Percentiles rank a stretch among this genome's conserved stretches.
Evolutionary conservation across 1,140 invertebrate genomes (phyloP).

Genomic region (Gonioctena quinquepunctata): DNA sequence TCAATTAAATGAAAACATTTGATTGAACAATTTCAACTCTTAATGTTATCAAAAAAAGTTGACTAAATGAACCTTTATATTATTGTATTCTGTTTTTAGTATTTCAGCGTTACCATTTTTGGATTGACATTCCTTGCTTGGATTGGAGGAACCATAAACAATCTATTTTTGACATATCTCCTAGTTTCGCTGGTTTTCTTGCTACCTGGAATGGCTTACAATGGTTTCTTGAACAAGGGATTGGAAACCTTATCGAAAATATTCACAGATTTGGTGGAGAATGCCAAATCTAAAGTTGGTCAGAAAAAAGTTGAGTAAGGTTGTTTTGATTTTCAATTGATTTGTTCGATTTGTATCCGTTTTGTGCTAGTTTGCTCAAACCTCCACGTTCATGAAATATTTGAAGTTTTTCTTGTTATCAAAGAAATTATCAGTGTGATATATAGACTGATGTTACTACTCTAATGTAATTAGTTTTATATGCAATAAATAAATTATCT

Average conservation of each 20-base stretch:
- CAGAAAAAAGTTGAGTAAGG: conserved; percentile 33
- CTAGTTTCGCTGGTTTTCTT: conserved; percentile 59
- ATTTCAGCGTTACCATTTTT: conserved; percentile 70
- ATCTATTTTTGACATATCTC: conserved; percentile 79
- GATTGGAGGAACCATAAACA: conserved; percentile 80
- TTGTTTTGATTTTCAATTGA: neutral
- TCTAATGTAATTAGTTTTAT: conserved; percentile 18
- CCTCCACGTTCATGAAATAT: neutral
- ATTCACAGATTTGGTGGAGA: conserved; percentile 42
- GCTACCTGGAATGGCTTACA: conserved; percentile 61
- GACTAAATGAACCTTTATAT: too few species aligned
- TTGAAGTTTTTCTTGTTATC: neutral
- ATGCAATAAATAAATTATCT: conserved; percentile 14
- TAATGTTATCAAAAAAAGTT: too few species aligned
- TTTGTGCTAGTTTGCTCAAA: conserved; percentile 13
- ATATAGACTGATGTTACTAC: conserved; percentile 18
- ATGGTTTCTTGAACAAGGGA: conserved; percentile 49
- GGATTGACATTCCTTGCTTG: conserved; percentile 71
- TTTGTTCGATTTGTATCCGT: neutral
- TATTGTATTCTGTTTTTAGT: too few species aligned
- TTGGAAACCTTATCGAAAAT: conserved; percentile 35
- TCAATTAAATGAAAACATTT: too few species aligned
- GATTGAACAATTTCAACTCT: too few species aligned
- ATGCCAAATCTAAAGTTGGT: conserved; percentile 38
- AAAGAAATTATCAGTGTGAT: conserved; percentile 18